These are phyloP conservation scores for Betta splendens DNA, from an alignment of 2,797 vertebrate genomes.

Conservation along the genomic window DNA sequence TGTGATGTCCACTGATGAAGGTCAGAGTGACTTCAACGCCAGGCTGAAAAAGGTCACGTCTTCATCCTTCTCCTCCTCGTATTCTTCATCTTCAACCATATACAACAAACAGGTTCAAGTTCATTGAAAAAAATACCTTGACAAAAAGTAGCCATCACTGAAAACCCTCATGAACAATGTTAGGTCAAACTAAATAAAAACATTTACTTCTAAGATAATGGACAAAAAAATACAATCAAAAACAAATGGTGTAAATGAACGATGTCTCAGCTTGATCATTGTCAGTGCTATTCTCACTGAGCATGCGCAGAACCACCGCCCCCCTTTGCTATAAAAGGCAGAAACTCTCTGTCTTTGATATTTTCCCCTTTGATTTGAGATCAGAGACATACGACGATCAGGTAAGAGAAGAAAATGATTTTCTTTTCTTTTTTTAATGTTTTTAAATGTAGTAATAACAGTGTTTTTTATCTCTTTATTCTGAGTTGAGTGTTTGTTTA, in stretches of 20 bases:
- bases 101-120: not conserved
- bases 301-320: not conserved
- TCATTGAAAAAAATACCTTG: not conserved
- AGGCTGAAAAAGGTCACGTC: conserved; percentile 32
- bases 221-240: not conserved
- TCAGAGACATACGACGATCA: not conserved
- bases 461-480: too few species aligned
- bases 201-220: too few species aligned
- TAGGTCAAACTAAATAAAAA: too few species aligned
- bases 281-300: not conserved
- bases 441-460: too few species aligned
- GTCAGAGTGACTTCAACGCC: conserved; percentile 25
- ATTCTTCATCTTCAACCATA: not conserved
- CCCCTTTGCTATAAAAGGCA: conserved; percentile 2
- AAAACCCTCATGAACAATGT: too few species aligned
- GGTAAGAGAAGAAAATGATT: not conserved
- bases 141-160: too few species aligned
- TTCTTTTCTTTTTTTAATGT: too few species aligned
- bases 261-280: not conserved
- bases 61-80: not conserved
- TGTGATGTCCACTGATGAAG: conserved; percentile 23
- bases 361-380: not conserved
- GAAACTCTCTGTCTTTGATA: too few species aligned
- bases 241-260: not conserved
- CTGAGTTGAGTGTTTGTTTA: too few species aligned